Percentiles rank a stretch among this genome's conserved stretches.
Evolutionary conservation across 2,113 vertebrate species (phyloP).

Genomic region (Myotis yumanensis): DNA sequence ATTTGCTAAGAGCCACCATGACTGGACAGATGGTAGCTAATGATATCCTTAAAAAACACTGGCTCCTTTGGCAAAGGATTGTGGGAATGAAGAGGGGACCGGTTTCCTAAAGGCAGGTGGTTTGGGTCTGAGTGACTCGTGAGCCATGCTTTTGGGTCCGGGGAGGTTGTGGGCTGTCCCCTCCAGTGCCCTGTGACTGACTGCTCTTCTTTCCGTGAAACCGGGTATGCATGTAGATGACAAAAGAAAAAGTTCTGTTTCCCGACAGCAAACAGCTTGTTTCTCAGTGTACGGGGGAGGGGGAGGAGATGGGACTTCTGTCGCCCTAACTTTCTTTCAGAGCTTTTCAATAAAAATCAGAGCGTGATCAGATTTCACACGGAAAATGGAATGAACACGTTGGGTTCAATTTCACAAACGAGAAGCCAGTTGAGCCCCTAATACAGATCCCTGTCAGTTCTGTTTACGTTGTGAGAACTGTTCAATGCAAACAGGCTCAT

Average conservation of each 20-base stretch:
- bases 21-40: constrained; percentile 43
- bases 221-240: background rate
- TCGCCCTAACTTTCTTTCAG: background rate
- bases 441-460: background rate
- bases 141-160: background rate
- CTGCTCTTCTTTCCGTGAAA: background rate
- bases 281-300: background rate
- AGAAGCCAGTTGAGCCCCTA: background rate
- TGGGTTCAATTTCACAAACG: background rate
- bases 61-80: constrained; percentile 41
- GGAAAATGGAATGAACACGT: background rate
- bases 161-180: background rate
- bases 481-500: background rate
- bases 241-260: background rate
- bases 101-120: background rate
- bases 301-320: constrained; percentile 3
- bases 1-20: constrained; percentile 48
- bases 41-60: constrained; percentile 1
- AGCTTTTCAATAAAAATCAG: background rate
- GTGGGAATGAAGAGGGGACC: constrained; percentile 31
- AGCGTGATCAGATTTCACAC: background rate
- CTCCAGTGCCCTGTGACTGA: background rate
- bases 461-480: background rate
- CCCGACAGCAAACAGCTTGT: constrained; percentile 16
- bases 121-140: background rate